Evolutionary conservation across 2,888 invertebrate genomes (phyloP), one percentile per base, ranked within the genome.

Genomic region (Dromius quadrimaculatus): DNA sequence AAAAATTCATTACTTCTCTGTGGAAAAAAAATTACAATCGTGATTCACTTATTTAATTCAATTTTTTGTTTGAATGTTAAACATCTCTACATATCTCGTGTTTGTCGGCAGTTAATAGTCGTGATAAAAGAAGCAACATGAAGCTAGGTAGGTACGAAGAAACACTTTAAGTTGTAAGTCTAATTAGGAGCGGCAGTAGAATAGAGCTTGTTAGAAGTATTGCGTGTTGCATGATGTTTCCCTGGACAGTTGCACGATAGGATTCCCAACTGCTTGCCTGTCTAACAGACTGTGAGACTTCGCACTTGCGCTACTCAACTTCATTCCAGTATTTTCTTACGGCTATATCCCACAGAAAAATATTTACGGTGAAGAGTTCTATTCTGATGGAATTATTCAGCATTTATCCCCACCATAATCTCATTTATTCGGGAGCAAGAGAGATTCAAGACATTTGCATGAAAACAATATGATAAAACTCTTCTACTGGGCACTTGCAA

Each of bases 81-180:
- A 8, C 17, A 57, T n/a, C 23, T 6, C 23, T 32, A 13, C 20
- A 13, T 23, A 9, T 20, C 17, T 68, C 68, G 41, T 68, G 68
- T 59, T 13, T 4, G 13, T 5, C 8, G 11, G 34, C 45, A 32
- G 38, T 68, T 59, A 68, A 43, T 59, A 57, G n/a, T 19, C 13
- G 13, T 59, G 68, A 68, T 68, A 68, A 59, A 57, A 59, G 66
- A 50, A 43, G 41, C 50, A 41, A 57, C 38, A 59, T 68, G 68
- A 68, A 66, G 45, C 43, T 34, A 57, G 68, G 36, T 62, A 62
- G 66, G 59, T 68, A 68, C 41, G 68, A 68, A 68, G 68, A 68
- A 68, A 68, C 68, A 68, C 68, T 68, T 68, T 68, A 68, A 68
- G 68, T 68, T 59, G 43, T 45, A 68, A 43, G 38, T 45, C 57